phyloP scores from a whole-genome alignment of 1,140 invertebrate genomes.

The Calliopsis andreniformis region DNA sequence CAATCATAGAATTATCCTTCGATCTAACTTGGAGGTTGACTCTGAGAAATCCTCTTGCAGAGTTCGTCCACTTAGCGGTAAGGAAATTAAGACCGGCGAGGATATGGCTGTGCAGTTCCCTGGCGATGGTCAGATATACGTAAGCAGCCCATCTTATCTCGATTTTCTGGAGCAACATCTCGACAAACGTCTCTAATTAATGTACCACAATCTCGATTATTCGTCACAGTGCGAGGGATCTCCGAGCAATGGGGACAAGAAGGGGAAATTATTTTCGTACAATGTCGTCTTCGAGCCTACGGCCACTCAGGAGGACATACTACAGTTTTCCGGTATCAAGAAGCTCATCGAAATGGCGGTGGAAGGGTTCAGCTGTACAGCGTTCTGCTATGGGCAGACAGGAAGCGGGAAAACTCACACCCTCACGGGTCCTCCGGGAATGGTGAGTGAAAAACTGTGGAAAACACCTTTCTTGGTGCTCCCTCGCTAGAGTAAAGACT shows the following conservation, averaged over 20 bases:
- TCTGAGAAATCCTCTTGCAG: no score
- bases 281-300: constrained; percentile 95
- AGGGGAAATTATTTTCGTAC: constrained; percentile 91
- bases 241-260: constrained; percentile 81
- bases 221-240: not conserved
- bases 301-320: constrained; percentile 90
- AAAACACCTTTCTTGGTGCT: no score
- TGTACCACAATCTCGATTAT: not conserved
- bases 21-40: no score
- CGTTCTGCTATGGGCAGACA: constrained; percentile 98
- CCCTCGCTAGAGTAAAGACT: no score
- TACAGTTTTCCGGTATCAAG: constrained; percentile 92
- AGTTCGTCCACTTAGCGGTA: constrained; percentile 72
- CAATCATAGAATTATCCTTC: no score
- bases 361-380: constrained; percentile 96
- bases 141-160: constrained; percentile 76
- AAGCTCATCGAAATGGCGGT: constrained; percentile 95
- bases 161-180: not conserved
- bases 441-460: constrained; percentile 82
- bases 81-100: constrained; percentile 85
- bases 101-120: constrained; percentile 87
- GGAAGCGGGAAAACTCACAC: constrained; percentile 98
- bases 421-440: constrained; percentile 93
- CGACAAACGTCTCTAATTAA: not conserved
- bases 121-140: constrained; percentile 88